These are phyloP conservation scores for Terebella lapidaria DNA, from an alignment of 2,888 invertebrate genomes.

Conservation along the genomic window DNA sequence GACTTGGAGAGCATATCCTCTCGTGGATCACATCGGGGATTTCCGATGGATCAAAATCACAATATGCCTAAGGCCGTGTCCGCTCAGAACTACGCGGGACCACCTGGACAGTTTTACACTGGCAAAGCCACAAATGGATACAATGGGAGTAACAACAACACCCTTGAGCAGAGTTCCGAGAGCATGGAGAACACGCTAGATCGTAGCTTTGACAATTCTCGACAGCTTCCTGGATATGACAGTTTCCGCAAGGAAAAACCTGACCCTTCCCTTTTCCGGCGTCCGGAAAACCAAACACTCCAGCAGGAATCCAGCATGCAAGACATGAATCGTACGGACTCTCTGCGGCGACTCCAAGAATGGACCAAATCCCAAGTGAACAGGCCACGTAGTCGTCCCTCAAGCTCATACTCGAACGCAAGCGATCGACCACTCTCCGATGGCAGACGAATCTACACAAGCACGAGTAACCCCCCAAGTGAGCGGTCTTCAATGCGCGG, in stretches of 20 bases:
- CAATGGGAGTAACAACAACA: too few relatives aligned
- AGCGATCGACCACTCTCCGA: background rate
- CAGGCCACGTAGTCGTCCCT: background rate
- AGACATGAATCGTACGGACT: background rate
- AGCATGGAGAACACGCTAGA: background rate
- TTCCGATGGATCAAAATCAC: background rate
- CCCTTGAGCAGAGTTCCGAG: background rate
- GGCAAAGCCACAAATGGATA: too few relatives aligned
- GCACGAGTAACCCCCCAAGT: background rate
- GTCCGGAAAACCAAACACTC: too few relatives aligned
- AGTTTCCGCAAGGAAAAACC: background rate
- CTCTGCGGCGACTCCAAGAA: slow-evolving; percentile 1
- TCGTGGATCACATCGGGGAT: background rate
- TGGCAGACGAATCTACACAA: background rate
- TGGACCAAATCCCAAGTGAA: background rate
- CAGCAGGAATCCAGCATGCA: background rate
- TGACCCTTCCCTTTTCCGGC: too few relatives aligned
- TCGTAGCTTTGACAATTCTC: background rate
- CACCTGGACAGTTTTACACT: too few relatives aligned
- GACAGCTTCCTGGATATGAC: background rate
- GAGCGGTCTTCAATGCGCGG: background rate
- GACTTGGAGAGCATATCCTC: background rate
- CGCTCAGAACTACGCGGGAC: too few relatives aligned
- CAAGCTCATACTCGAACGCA: background rate
- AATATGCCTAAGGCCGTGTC: background rate